phyloP scores from a whole-genome alignment of 2,888 invertebrate genomes.

The Eupithecia subfuscata region DNA sequence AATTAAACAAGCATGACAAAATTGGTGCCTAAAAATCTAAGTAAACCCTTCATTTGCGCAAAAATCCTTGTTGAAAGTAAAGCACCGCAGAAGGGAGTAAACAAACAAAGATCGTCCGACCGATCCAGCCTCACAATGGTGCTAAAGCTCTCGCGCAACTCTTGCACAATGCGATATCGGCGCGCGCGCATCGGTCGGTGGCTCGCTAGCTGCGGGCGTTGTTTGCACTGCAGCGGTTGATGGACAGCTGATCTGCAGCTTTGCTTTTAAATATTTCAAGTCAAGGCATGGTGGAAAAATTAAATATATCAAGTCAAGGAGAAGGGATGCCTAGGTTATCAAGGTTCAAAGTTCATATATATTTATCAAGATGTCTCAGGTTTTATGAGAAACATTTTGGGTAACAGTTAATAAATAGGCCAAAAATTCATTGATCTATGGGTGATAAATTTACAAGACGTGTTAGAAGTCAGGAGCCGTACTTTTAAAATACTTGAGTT shows the following conservation, averaged over 20 bases:
- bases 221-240: constrained; percentile 58
- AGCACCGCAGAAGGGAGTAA: constrained; percentile 54
- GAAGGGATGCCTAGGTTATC: neutral
- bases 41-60: neutral
- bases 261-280: neutral
- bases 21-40: neutral
- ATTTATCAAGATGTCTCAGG: neutral
- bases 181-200: constrained; percentile 77
- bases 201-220: constrained; percentile 80
- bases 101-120: constrained; percentile 77
- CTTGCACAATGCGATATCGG: constrained; percentile 64
- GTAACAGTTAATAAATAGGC: neutral
- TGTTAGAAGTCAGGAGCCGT: neutral
- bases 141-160: constrained; percentile 83
- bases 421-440: neutral
- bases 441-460: neutral
- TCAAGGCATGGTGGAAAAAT: neutral
- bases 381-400: neutral
- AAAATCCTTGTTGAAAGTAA: constrained; percentile 10
- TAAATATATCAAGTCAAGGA: neutral
- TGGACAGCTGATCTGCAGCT: constrained; percentile 30
- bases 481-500: neutral
- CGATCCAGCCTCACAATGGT: constrained; percentile 77
- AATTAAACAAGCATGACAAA: neutral
- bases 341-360: neutral